Evolutionary conservation across 2,797 vertebrate genomes (phyloP), one percentile per base, ranked within the genome.

Genomic region (Falco naumanni): DNA sequence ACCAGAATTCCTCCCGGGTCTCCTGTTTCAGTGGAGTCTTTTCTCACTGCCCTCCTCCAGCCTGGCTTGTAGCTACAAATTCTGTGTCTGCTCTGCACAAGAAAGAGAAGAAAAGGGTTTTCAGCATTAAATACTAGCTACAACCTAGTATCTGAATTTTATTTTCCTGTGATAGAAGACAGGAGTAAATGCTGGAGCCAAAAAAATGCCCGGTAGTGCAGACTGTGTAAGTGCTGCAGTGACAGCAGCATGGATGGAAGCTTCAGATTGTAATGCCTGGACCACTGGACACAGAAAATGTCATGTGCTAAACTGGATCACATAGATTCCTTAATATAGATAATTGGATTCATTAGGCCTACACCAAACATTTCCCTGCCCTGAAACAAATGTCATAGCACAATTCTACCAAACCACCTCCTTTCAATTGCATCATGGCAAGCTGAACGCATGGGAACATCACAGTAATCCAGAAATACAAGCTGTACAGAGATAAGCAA

Each of bases 21-120:
- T 97, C 84, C 61, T 59, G 72, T 97, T 97, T 96, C 96, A 94
- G 81, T 64, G 78, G 56, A 83, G 61, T 75, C 50, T 90, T 95
- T 88, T 70, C 79, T 86, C 65, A 65, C 84, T 65, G 39, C 47
- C 33, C 69, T 95, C 26, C 54, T 31, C 43, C 57, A 71, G 8
- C 2, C 48, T 63, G 33, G 7, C 45, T 89, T 65, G 53, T 71
- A 72, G 59, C 57, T 84, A 48, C 56, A 88, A 90, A 69, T 81
- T 15, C 19, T 21, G 6, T 13, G 12, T 91, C 61, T 87, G 33
- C 24, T 56, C 50, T 81, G 26, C 50, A 57, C 21, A 75, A 87
- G 45, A 33, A 74, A 76, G 41, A 79, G n/a, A 72, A 90, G 54
- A 65, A 51, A 89, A 26, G 5, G 2, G 6, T 16, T 74, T 83